Conservation (phyloP, 2,888 invertebrate species). For the Zonitis immaculata region DNA sequence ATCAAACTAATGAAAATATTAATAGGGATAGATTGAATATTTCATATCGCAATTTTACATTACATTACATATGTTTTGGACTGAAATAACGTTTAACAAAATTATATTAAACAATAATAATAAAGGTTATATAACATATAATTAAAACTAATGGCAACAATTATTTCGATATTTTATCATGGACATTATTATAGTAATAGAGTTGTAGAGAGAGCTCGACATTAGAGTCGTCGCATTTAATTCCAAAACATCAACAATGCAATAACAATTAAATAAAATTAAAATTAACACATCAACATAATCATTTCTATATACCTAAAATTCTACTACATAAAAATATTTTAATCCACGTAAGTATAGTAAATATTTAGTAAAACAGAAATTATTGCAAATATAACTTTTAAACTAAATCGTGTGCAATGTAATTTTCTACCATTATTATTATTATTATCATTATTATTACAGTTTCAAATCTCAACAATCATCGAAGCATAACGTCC, state of each 20-base stretch:
- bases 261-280: constrained; percentile 18
- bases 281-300: constrained; percentile 13
- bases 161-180: constrained; percentile 14
- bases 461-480: no score
- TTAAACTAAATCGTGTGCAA: no score
- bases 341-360: no score
- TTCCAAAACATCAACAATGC: background rate
- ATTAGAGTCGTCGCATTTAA: background rate
- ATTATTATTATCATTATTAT: no score
- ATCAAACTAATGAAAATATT: no score
- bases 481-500: no score
- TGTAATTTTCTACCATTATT: no score
- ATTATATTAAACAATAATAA: background rate
- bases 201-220: background rate
- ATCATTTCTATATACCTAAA: background rate
- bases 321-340: no score
- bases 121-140: background rate
- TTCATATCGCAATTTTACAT: no score
- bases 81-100: background rate
- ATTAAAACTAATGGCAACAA: constrained; percentile 17
- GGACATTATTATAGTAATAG: background rate
- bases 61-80: background rate
- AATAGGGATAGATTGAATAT: no score
- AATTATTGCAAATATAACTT: no score
- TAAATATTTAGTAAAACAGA: no score